phyloP scores from a whole-genome alignment of 1,140 invertebrate genomes.

The Mycetomoellerius zeteki region DNA sequence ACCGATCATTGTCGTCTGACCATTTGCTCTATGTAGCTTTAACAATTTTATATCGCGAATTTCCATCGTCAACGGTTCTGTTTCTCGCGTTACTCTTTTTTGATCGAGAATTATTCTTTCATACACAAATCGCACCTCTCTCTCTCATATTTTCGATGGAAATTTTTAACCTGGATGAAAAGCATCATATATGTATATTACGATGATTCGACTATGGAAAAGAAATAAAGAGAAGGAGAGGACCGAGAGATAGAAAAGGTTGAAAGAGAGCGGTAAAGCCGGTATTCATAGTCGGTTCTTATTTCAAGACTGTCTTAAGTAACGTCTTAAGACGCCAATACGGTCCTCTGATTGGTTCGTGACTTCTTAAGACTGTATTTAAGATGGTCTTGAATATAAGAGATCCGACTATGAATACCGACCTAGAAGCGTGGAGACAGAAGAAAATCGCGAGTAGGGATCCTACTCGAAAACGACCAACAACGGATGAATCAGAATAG shows the following conservation, averaged over 20 bases:
- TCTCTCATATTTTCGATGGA: background rate
- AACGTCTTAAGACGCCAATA: no score
- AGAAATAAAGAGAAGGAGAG: background rate
- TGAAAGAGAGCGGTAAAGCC: slow-evolving; percentile 31
- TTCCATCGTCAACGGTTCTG: background rate
- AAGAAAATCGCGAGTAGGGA: slow-evolving; percentile 57
- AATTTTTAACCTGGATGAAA: background rate
- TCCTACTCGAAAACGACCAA: slow-evolving; percentile 59
- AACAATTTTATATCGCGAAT: background rate
- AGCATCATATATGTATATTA: background rate
- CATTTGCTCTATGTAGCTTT: background rate
- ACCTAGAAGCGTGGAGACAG: slow-evolving; percentile 34
- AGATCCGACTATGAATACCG: no score
- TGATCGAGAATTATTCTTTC: background rate
- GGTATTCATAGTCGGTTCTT: no score
- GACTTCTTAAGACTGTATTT: no score
- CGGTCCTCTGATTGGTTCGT: no score
- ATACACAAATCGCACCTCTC: background rate
- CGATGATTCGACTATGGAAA: background rate
- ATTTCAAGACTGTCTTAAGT: no score
- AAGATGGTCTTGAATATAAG: no score
- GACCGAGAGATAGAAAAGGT: background rate
- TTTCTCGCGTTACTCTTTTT: background rate
- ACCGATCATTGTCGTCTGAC: background rate
- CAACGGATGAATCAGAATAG: slow-evolving; percentile 74